phyloP scores from a whole-genome alignment of 2,797 vertebrate species.

The Protosalanx chinensis region DNA sequence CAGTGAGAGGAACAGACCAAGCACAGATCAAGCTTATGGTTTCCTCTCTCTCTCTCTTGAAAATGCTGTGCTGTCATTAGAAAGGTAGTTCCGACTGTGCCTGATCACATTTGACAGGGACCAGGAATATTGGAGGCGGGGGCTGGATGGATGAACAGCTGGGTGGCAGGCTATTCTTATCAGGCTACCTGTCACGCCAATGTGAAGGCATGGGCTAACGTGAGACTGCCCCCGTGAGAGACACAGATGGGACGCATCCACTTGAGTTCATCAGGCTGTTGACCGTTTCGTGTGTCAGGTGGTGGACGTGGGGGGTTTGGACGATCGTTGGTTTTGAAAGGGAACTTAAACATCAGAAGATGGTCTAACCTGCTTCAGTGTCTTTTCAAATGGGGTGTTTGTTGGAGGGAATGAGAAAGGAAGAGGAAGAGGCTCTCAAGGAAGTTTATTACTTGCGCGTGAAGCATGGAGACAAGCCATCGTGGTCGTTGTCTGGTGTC shows the following conservation, averaged over 20 bases:
- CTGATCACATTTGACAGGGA: conserved; percentile 22
- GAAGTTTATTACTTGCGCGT: no score
- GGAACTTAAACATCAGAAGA: no score
- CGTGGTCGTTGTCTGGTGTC: no score
- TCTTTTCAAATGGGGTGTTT: no score
- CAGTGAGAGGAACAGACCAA: no score
- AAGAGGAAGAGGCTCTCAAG: no score
- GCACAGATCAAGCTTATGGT: neutral
- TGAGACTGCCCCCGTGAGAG: neutral
- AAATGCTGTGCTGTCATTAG: neutral
- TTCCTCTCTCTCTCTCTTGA: neutral
- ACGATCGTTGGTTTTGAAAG: no score
- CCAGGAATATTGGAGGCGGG: neutral
- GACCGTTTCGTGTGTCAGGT: no score
- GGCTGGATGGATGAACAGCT: neutral
- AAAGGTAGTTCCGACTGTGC: conserved; percentile 3
- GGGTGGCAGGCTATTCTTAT: neutral
- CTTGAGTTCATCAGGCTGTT: neutral
- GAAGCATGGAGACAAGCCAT: no score
- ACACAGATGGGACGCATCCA: neutral
- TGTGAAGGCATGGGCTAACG: neutral
- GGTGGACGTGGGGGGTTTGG: no score
- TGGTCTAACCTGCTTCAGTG: no score
- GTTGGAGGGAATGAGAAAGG: no score
- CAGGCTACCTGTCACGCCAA: neutral